Evolutionary conservation across 1,140 invertebrate genomes (phyloP).

Genomic region (Bombus pascuorum): DNA sequence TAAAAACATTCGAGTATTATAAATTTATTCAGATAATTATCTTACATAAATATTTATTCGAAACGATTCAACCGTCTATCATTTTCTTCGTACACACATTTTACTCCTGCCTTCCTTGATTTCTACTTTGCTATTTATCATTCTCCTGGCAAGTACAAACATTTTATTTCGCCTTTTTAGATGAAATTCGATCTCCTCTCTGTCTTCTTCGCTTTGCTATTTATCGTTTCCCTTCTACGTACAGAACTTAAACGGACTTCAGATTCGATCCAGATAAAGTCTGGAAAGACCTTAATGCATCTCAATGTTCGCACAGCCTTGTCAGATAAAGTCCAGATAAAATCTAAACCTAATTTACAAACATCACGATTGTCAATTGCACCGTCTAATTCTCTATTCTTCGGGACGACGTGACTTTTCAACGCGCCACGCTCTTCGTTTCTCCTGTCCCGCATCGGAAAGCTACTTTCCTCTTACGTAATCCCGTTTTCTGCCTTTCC

Average conservation of each 20-base stretch:
- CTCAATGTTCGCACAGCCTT: background rate
- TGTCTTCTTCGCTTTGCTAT: too few species aligned
- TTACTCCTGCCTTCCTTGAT: too few species aligned
- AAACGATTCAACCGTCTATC: too few species aligned
- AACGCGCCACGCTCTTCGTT: background rate
- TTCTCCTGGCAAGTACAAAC: too few species aligned
- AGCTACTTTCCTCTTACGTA: slow-evolving; percentile 4
- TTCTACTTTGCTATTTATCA: too few species aligned
- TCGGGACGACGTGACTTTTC: background rate
- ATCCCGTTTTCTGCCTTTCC: slow-evolving; percentile 13
- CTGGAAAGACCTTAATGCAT: background rate
- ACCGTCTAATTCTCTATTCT: background rate
- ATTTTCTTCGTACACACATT: too few species aligned
- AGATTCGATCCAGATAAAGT: background rate
- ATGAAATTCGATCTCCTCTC: background rate
- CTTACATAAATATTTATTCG: too few species aligned
- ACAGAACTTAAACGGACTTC: background rate
- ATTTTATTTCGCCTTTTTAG: background rate
- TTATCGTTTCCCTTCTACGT: background rate
- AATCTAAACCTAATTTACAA: background rate
- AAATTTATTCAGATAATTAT: too few species aligned
- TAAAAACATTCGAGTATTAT: too few species aligned
- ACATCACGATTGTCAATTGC: background rate
- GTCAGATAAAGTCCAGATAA: background rate
- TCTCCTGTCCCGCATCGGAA: background rate